Evolutionary conservation across 2,888 invertebrate species (phyloP), one percentile per base, ranked within the genome.

Genomic region (Slavum lentiscoides): DNA sequence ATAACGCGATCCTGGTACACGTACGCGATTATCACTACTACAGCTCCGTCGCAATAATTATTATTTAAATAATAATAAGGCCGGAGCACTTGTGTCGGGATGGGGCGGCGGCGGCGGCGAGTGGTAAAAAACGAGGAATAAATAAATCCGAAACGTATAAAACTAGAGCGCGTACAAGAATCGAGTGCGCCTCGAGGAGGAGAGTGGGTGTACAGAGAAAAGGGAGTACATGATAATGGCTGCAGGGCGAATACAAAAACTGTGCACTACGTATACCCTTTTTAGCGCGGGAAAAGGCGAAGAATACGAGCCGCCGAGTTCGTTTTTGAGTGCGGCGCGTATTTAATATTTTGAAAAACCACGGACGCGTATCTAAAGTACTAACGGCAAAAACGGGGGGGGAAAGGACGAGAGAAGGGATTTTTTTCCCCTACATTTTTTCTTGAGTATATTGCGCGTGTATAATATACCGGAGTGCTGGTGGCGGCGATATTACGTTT

Each of bases 1-100:
- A 19, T 21, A 11, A 13, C 23, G 66, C 53, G 53, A 21, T 74
- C 55, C 9, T 21, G 39, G 62, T 53, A 30, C 30, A 30, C 74
- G 64, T 74, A 62, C 21, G 9, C 62, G 62, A 30, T 5, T 19
- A 19, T 7, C 30, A 30, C 17, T 62, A 62, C n/a, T 21, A 59
- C 17, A 11, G 62, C 53, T 53, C 53, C 64, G 64, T 74, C 64
- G 43, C 53, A 74, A 53, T 64, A 74, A 74, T 74, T 64, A 74
- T 74, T 62, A 74, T 74, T 64, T 64, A 64, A 64, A 74, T 74
- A 64, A 64, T 74, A 64, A 74, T 74, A 74, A 74, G 74, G 74
- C 53, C 4, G 19, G 62, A 15, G n/a, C 30, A 7, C 30, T 30
- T 30, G 30, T 30, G 30, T 30, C 30, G 30, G 30, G 30, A 30